Percentiles rank a stretch among this genome's conserved stretches.
These are phyloP conservation scores for Meloidogyne floridensis DNA, from an alignment of 1,140 invertebrate species.

Conservation along the genomic window DNA sequence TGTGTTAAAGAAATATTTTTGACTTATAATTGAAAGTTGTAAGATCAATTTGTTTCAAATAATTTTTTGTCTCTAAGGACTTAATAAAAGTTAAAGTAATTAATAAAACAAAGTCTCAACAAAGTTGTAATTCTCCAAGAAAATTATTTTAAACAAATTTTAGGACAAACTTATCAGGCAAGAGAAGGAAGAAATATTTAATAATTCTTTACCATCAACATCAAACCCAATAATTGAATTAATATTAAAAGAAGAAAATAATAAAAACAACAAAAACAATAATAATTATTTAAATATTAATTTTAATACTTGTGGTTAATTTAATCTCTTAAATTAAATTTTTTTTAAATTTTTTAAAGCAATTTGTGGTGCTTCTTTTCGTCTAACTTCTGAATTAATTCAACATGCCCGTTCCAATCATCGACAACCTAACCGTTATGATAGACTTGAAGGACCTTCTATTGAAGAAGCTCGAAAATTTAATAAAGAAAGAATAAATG, in stretches of 20 bases:
- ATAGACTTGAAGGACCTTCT: neutral
- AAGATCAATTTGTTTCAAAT: too few species aligned
- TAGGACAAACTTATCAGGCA: neutral
- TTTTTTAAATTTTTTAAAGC: slow-evolving; percentile 21
- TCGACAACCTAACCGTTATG: slow-evolving; percentile 30
- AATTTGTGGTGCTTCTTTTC: slow-evolving; percentile 36
- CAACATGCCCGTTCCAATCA: slow-evolving; percentile 39
- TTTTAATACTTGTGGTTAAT: slow-evolving; percentile 7
- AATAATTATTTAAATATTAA: slow-evolving; percentile 4
- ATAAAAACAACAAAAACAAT: slow-evolving; percentile 3
- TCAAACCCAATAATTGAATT: slow-evolving; percentile 5
- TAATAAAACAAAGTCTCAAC: too few species aligned
- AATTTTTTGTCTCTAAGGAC: too few species aligned
- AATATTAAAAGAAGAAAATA: slow-evolving; percentile 9
- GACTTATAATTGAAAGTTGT: too few species aligned
- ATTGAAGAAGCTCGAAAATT: slow-evolving; percentile 10
- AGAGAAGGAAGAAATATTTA: neutral
- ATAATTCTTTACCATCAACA: neutral
- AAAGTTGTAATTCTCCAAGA: too few species aligned
- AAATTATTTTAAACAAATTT: neutral
- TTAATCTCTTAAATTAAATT: neutral
- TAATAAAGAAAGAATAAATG: neutral
- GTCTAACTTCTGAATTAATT: slow-evolving; percentile 36
- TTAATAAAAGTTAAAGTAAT: too few species aligned
- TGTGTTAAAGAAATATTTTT: too few species aligned